phyloP scores from a whole-genome alignment of 2,113 vertebrate species.

The Tupaia tana region DNA sequence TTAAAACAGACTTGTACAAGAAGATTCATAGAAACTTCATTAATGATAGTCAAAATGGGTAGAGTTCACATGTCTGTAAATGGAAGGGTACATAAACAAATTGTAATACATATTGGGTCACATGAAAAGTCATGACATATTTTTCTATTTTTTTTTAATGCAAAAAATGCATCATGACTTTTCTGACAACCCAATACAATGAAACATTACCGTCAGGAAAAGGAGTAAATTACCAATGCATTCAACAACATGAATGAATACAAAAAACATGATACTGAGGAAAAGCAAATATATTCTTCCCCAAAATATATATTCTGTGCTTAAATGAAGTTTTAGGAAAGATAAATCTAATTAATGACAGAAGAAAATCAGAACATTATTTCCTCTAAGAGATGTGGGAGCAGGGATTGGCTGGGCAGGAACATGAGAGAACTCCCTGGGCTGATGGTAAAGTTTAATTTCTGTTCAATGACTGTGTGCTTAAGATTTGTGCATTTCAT shows the following conservation, averaged over 20 bases:
- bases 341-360: background rate
- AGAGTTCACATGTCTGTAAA: background rate
- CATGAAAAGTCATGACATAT: too few species aligned
- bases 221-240: background rate
- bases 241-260: background rate
- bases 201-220: background rate
- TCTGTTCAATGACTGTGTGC: background rate
- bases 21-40: background rate
- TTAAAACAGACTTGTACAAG: background rate
- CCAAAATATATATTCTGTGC: background rate
- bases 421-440: background rate
- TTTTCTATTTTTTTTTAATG: too few species aligned
- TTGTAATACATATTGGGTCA: background rate
- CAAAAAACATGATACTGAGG: background rate
- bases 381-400: background rate
- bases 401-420: background rate
- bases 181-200: background rate
- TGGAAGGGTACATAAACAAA: background rate
- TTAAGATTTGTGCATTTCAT: background rate
- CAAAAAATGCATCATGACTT: too few species aligned
- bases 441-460: background rate
- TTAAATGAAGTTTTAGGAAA: constrained; percentile 24
- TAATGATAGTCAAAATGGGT: background rate
- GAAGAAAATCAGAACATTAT: background rate
- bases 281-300: background rate